These are phyloP conservation scores for Triplophysa bombifrons DNA, from an alignment of 2,797 vertebrate species.

Conservation along the genomic window DNA sequence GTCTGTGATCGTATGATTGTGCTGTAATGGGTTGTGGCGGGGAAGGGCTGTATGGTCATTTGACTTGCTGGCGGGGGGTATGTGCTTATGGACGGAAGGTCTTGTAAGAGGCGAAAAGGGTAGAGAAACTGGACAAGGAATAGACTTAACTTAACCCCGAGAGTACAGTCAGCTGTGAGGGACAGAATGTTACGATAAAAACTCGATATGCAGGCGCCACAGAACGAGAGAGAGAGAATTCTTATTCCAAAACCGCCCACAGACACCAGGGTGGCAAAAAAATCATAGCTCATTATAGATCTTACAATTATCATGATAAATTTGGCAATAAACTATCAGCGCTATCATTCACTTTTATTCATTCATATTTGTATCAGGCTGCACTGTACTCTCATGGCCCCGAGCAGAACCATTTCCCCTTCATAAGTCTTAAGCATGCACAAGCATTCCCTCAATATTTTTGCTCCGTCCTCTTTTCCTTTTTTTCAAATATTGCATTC, in stretches of 20 bases:
- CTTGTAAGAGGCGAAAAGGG: background rate
- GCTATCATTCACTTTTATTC: slow-evolving; percentile 47
- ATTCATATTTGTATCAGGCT: slow-evolving; percentile 41
- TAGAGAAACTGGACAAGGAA: slow-evolving; percentile 29
- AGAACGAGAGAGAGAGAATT: background rate
- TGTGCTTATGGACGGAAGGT: slow-evolving; percentile 34
- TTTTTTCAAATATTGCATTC: slow-evolving; percentile 49
- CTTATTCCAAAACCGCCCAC: slow-evolving; percentile 15
- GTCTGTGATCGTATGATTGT: slow-evolving; percentile 54
- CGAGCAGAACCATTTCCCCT: slow-evolving; percentile 8
- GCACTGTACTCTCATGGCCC: slow-evolving; percentile 23
- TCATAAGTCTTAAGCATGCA: slow-evolving; percentile 26
- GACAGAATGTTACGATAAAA: background rate
- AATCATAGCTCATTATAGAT: slow-evolving; percentile 36
- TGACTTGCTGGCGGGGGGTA: slow-evolving; percentile 39
- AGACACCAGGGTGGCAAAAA: slow-evolving; percentile 15
- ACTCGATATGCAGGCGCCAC: background rate
- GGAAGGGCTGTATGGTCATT: slow-evolving; percentile 44
- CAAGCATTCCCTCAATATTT: slow-evolving; percentile 19
- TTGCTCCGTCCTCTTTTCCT: slow-evolving; percentile 31
- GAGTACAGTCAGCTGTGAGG: slow-evolving; percentile 4
- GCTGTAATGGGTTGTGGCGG: slow-evolving; percentile 48
- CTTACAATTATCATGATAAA: slow-evolving; percentile 48
- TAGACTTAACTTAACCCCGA: slow-evolving; percentile 29
- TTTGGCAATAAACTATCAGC: slow-evolving; percentile 42